These are phyloP conservation scores for Galeopterus variegatus DNA, from an alignment of 2,113 vertebrate species.

Conservation along the genomic window DNA sequence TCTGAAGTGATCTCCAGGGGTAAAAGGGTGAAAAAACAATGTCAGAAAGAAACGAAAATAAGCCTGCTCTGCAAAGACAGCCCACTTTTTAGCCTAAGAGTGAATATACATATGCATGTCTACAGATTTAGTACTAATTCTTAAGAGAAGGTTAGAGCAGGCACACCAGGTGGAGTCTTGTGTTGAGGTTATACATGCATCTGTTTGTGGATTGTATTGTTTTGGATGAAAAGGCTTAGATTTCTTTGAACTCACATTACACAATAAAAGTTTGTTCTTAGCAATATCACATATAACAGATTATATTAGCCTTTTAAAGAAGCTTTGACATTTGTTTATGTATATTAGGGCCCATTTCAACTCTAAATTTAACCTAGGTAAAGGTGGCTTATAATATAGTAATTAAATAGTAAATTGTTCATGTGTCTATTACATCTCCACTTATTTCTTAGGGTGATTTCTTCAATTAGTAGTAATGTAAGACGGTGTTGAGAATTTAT, in stretches of 20 bases:
- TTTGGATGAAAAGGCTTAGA: slow-evolving; percentile 38
- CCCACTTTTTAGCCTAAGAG: neutral
- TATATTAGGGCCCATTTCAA: slow-evolving; percentile 30
- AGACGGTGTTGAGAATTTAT: neutral
- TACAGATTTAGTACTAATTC: neutral
- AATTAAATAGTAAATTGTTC: neutral
- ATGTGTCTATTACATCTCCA: neutral
- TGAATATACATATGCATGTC: neutral
- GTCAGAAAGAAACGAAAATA: neutral
- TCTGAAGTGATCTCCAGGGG: neutral
- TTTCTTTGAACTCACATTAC: slow-evolving; percentile 37
- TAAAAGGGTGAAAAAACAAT: neutral
- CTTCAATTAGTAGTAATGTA: neutral
- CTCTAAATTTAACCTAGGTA: neutral
- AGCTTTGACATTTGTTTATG: neutral
- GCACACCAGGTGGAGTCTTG: neutral
- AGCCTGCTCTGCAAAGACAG: neutral
- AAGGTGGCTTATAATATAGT: neutral
- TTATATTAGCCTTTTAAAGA: neutral
- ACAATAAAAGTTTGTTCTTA: slow-evolving; percentile 14
- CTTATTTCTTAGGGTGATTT: slow-evolving; percentile 4
- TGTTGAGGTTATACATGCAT: neutral
- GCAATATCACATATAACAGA: neutral
- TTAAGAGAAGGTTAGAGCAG: neutral
- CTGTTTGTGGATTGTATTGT: neutral